Conservation (phyloP, 1,140 invertebrate species). For the Belonocnema kinseyi region DNA sequence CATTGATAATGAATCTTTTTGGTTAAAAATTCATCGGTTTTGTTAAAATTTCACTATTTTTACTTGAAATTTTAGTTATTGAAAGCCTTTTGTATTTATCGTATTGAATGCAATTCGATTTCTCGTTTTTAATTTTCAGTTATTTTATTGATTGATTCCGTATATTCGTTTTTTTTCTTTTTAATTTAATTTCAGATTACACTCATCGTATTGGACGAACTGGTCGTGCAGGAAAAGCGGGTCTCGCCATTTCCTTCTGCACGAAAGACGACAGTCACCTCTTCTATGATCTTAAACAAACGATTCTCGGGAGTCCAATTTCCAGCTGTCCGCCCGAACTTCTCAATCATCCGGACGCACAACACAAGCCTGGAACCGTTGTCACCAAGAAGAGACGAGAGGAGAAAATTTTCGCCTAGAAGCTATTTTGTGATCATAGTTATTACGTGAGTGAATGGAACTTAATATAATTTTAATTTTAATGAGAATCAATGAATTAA, state of each 20-base stretch:
- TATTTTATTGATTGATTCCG: too few species aligned
- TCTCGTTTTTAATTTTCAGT: conserved; percentile 31
- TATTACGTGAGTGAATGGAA: conserved; percentile 79
- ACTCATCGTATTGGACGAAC: conserved; percentile 99
- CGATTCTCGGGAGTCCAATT: conserved; percentile 91
- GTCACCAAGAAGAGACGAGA: conserved; percentile 95
- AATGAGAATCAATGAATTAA: too few species aligned
- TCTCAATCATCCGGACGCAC: conserved; percentile 98
- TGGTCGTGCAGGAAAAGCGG: conserved; percentile 98
- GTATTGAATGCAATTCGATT: background rate
- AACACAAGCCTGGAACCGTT: conserved; percentile 97
- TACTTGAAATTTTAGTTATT: background rate
- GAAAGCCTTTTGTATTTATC: too few species aligned
- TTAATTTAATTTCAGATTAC: conserved; percentile 83
- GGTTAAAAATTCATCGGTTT: too few species aligned
- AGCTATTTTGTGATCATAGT: conserved; percentile 74
- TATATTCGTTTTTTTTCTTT: too few species aligned
- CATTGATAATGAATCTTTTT: too few species aligned
- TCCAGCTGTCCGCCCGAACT: conserved; percentile 97
- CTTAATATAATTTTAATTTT: too few species aligned
- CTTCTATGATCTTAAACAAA: conserved; percentile 98
- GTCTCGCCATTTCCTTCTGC: conserved; percentile 96
- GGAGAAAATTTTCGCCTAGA: conserved; percentile 94
- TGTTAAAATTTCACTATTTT: background rate
- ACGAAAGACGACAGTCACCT: conserved; percentile 97